A percentile compares a stretch with the other conserved stretches of the same genome.
Conservation (phyloP, 2,113 vertebrate species). For the Tylochromis polylepis region DNA sequence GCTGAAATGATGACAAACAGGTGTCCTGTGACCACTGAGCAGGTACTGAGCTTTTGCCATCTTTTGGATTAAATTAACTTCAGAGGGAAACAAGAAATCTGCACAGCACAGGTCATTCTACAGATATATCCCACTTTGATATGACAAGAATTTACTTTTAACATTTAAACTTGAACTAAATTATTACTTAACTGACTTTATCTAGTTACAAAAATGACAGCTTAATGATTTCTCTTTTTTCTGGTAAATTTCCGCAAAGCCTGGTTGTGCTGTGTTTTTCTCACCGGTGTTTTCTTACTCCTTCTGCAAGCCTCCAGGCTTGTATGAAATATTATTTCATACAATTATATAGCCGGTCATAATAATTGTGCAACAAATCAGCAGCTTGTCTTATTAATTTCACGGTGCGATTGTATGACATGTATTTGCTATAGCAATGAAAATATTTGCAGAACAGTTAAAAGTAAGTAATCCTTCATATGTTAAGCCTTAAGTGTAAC, state of each 20-base stretch:
- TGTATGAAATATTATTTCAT: neutral
- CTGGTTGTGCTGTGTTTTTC: neutral
- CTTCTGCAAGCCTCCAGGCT: neutral
- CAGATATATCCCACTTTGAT: neutral
- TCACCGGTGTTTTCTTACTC: neutral
- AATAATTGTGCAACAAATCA: neutral
- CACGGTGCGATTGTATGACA: neutral
- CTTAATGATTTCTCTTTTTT: rapidly evolving
- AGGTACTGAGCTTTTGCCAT: neutral
- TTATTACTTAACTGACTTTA: neutral
- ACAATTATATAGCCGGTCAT: neutral
- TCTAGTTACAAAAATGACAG: neutral
- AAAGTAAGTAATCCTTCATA: neutral
- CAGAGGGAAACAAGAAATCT: neutral
- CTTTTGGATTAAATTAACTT: neutral
- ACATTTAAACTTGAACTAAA: neutral
- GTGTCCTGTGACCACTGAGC: neutral
- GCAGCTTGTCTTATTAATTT: neutral
- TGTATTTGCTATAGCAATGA: too few relatives aligned
- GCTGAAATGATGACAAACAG: neutral
- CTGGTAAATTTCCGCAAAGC: neutral
- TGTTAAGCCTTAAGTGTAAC: neutral
- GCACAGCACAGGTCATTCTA: neutral
- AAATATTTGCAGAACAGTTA: neutral
- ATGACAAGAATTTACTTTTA: neutral